Base-by-base conservation (phyloP, 2,113 vertebrate genomes). In the Shinisaurus crocodilurus region DNA sequence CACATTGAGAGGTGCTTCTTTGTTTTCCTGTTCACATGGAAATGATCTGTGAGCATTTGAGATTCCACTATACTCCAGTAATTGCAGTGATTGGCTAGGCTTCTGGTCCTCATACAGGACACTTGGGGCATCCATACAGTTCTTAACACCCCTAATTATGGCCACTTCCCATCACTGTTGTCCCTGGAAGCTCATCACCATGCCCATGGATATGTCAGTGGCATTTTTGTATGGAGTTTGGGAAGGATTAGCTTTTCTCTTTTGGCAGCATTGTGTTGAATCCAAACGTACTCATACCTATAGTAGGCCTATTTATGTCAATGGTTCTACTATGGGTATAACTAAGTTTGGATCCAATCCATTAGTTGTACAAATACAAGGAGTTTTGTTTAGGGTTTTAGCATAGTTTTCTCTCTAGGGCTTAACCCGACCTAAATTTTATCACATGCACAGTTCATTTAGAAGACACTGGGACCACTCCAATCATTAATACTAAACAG, bases 401-500 rank as follows among this genome's bases (percentile, higher is more conserved):
- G 29, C 60, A 69, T 72, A 18, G 48, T n/a, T 34, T 16, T 25
- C 3, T 29, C 4, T n/a, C 48, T 40, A 32, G 50, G 25, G n/a
- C 27, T 82, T 72, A 77, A 77, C 57, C 57, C 20, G 40, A 43
- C 37, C n/a, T 54, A 82, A 82, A 88, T 54, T 40, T 69, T 37
- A 82, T 70, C 65, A 57, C 67, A 82, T 1, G 4, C 27, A 85
- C 27, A 80, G 60, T 86, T 79, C 83, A 45, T 57, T 86, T 80
- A 67, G 75, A 86, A 79, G 25, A 43, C 69, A 89, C 29, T 45
- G 29, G 40, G 37, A n/a, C 50, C 15, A 5, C 70, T 60, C 32
- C 43, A 85, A 54, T 86, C 34, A 85, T 85, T 85, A 83, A 75
- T 67, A 76, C 72, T 85, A 32, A 85, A 77, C 34, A 85, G 67